Base-by-base conservation (phyloP, 2,888 invertebrate genomes). In the Esperia sulphurella region DNA sequence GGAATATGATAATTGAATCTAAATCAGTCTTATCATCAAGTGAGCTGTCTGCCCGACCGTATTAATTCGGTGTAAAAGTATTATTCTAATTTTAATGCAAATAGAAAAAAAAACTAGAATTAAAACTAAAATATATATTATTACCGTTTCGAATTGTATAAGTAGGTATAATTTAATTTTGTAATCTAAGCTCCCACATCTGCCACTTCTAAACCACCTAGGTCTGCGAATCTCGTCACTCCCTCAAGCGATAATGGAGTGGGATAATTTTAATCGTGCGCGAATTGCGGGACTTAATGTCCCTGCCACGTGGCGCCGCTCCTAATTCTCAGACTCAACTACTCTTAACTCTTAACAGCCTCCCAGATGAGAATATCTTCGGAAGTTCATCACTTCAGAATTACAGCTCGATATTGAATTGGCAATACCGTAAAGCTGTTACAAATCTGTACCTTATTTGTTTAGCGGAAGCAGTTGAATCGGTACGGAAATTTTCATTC, bases 191-290 rank as follows among this genome's bases (percentile, higher is more conserved):
- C 21, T 21, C 5, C 21, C 2, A 21, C 21, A 21, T 21, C 5
- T 21, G 54, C 42, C 56, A 53, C 41, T 21, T 75, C 75, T 70
- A 59, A 40, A 41, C 43, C 67, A 49, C 41, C 12, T 51, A 58
- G 35, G 35, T 65, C 74, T 73, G 53, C 56, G 41, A 46, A 64
- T 53, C 64, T 76, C 81, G 76, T 80, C 80, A 80, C 71, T 82
- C 78, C 78, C 80, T 72, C 65, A 68, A 71, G n/a, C 83, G 79
- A 85, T 88, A 85, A 86, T 71, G 68, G 79, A 76, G 78, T 72
- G 77, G 87, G 86, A 87, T 87, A 85, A 87, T 88, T 88, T 86
- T 83, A 87, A 87, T 86, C 82, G 85, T 75, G 75, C 85, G 84
- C 85, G 82, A 87, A 86, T 81, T 81, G 80, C 68, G 60, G 62